These are phyloP conservation scores for Arenaria interpres DNA, from an alignment of 2,113 vertebrate genomes.

Conservation along the genomic window DNA sequence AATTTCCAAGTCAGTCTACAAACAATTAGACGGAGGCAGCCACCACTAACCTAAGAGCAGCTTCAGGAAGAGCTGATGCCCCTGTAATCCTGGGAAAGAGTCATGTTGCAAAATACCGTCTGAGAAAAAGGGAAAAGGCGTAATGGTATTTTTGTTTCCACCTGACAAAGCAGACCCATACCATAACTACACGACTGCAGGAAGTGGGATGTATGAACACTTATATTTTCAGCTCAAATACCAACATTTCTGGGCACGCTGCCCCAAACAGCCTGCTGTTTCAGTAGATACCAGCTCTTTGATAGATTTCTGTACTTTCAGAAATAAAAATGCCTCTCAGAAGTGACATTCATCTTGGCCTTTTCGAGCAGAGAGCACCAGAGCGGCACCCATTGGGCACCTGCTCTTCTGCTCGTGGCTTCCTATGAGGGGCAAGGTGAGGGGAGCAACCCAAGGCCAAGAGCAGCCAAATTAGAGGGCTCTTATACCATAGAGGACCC, in stretches of 20 bases:
- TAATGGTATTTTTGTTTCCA: not conserved
- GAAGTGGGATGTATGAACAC: not conserved
- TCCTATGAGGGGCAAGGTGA: not conserved
- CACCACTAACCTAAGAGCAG: slow-evolving; percentile 77
- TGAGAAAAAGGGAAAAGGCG: slow-evolving; percentile 46
- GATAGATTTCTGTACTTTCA: not conserved
- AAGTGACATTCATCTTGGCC: not conserved
- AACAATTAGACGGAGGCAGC: slow-evolving; percentile 79
- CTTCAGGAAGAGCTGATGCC: slow-evolving; percentile 75
- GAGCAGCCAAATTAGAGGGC: not conserved
- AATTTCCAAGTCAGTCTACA: slow-evolving; percentile 81
- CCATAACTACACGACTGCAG: not conserved
- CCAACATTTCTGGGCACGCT: slow-evolving; percentile 4
- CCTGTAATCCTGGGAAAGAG: slow-evolving; percentile 79
- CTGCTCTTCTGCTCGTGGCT: not conserved
- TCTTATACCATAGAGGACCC: accelerated
- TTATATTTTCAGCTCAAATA: not conserved
- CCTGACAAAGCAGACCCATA: not conserved
- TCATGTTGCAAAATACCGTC: slow-evolving; percentile 81
- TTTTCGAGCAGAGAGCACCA: not conserved
- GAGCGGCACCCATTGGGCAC: accelerated
- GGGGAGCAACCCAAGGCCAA: not conserved
- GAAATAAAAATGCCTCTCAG: not conserved
- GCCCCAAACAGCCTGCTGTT: not conserved
- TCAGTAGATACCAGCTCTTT: not conserved